These are phyloP conservation scores for Rhegmatorhina hoffmannsi DNA, from an alignment of 2,113 vertebrate species.

Conservation along the genomic window DNA sequence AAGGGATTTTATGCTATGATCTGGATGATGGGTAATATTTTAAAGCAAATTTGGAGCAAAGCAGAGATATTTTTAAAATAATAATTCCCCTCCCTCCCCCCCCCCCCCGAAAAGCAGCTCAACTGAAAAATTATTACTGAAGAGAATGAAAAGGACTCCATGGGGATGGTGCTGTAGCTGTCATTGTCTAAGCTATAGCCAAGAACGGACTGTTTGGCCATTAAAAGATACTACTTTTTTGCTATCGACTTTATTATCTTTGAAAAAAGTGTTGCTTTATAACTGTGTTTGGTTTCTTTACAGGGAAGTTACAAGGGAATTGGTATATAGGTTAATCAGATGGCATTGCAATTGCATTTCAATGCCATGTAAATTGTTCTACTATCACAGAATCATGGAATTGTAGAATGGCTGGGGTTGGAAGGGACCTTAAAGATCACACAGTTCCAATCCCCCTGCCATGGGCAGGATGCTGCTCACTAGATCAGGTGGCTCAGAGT, in stretches of 20 bases:
- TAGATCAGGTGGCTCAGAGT: neutral
- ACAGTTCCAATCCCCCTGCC: neutral
- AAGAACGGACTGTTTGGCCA: neutral
- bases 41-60: neutral
- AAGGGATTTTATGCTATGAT: fast-evolving
- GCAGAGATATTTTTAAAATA: neutral
- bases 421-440: neutral
- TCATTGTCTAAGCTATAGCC: neutral
- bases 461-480: neutral
- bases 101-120: neutral
- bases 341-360: neutral
- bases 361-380: neutral
- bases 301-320: neutral
- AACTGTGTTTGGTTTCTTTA: neutral
- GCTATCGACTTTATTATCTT: neutral
- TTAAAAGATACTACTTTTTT: neutral
- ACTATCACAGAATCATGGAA: neutral
- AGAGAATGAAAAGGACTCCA: neutral
- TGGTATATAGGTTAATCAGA: neutral
- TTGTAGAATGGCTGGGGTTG: neutral
- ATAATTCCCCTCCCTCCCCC: too few species aligned
- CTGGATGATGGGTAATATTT: neutral
- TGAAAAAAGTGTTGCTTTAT: neutral
- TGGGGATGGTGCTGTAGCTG: neutral
- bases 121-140: neutral